phyloP scores from a whole-genome alignment of 1,140 invertebrate genomes.

The Drosophila trapezifrons region DNA sequence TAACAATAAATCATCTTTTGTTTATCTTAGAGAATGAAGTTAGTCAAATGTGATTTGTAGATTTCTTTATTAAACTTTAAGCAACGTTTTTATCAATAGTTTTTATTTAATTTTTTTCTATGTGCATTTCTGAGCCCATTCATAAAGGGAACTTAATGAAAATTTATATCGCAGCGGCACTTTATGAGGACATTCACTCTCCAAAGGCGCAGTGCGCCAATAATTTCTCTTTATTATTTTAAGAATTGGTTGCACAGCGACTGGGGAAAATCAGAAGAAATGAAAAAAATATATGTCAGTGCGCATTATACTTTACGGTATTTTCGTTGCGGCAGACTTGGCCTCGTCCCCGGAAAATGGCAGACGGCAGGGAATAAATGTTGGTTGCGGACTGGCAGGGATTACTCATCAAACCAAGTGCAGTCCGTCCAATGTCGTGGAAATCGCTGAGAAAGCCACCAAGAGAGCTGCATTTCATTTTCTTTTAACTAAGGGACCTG shows the following conservation, averaged over 20 bases:
- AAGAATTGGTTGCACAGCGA: conserved; percentile 18
- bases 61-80: too few species aligned
- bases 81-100: background rate
- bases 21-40: too few species aligned
- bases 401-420: conserved; percentile 39
- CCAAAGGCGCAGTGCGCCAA: conserved; percentile 22
- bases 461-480: conserved; percentile 19
- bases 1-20: too few species aligned
- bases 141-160: conserved; percentile 4
- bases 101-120: background rate
- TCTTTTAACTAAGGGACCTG: background rate
- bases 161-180: conserved; percentile 2
- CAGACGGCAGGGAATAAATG: conserved; percentile 37
- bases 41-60: too few species aligned
- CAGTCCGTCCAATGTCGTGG: conserved; percentile 8
- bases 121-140: background rate
- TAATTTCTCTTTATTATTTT: conserved; percentile 38
- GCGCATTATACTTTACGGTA: conserved; percentile 30
- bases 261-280: conserved; percentile 17
- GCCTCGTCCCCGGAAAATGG: conserved; percentile 24
- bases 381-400: conserved; percentile 26
- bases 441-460: conserved; percentile 8
- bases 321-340: conserved; percentile 22
- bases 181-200: conserved; percentile 14
- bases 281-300: conserved; percentile 28